A percentile compares a stretch with the other conserved stretches of the same genome.
Evolutionary conservation across 2,113 vertebrate species (phyloP).

Genomic region (Geothlypis trichas): DNA sequence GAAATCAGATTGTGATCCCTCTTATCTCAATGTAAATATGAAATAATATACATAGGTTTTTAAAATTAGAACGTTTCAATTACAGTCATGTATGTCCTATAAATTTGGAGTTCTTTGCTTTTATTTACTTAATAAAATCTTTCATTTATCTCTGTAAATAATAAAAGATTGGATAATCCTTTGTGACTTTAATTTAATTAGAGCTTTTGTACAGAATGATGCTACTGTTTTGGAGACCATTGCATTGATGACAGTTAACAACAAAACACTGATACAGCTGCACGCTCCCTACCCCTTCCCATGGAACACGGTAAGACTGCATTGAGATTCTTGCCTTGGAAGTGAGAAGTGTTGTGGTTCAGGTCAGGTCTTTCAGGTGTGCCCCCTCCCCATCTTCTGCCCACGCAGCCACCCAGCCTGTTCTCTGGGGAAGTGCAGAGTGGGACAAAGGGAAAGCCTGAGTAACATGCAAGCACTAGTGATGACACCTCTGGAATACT

Average conservation of each 20-base stretch:
- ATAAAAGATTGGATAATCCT: not conserved
- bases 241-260: not conserved
- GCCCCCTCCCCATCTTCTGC: not conserved
- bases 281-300: fast-evolving
- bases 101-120: not conserved
- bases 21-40: not conserved
- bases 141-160: not conserved
- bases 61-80: not conserved
- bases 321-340: not conserved
- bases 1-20: not conserved
- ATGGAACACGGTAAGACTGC: not conserved
- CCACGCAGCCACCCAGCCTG: not conserved
- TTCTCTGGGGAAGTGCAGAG: fast-evolving
- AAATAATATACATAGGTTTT: not conserved
- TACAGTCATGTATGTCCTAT: not conserved
- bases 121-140: not conserved
- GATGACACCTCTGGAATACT: not conserved
- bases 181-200: not conserved
- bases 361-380: not conserved
- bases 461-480: not conserved
- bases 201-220: not conserved
- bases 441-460: not conserved
- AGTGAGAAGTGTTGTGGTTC: not conserved
- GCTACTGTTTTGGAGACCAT: not conserved
- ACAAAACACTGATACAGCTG: not conserved